phyloP scores from a whole-genome alignment of 2,113 vertebrate species.

The Rissa tridactyla region DNA sequence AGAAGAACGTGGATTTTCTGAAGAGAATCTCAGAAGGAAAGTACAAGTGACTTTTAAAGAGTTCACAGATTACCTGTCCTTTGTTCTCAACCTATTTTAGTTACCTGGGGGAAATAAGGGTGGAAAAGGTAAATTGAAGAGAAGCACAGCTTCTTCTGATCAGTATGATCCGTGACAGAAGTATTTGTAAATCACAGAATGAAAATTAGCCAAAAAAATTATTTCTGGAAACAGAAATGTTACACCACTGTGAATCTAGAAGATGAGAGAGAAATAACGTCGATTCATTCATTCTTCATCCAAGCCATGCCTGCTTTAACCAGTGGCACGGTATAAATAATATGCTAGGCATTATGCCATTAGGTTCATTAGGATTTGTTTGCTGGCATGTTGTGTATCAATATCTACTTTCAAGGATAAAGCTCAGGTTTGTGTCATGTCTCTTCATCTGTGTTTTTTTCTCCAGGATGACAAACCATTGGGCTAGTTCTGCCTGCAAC shows the following conservation, averaged over 20 bases:
- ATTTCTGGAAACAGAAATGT: neutral
- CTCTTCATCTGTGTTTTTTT: neutral
- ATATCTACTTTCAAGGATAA: neutral
- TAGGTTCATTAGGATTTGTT: neutral
- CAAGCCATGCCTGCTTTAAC: neutral
- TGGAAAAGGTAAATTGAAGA: neutral
- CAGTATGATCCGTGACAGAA: neutral
- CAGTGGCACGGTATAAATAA: neutral
- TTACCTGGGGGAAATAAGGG: neutral
- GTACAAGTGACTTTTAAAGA: neutral
- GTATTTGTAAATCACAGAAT: neutral
- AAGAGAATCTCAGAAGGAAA: neutral
- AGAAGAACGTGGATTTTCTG: neutral
- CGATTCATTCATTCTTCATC: neutral
- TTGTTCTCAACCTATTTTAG: neutral
- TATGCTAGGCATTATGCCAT: neutral
- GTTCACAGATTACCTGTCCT: neutral
- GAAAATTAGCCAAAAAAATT: neutral
- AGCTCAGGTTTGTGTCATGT: neutral
- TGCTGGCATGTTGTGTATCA: neutral
- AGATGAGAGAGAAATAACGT: neutral
- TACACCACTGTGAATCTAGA: neutral
- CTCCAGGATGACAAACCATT: neutral
- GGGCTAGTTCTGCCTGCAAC: neutral
- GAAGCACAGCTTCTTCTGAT: neutral